These are phyloP conservation scores for Macroteleia sp. DNA, from an alignment of 2,888 invertebrate species.

Conservation along the genomic window DNA sequence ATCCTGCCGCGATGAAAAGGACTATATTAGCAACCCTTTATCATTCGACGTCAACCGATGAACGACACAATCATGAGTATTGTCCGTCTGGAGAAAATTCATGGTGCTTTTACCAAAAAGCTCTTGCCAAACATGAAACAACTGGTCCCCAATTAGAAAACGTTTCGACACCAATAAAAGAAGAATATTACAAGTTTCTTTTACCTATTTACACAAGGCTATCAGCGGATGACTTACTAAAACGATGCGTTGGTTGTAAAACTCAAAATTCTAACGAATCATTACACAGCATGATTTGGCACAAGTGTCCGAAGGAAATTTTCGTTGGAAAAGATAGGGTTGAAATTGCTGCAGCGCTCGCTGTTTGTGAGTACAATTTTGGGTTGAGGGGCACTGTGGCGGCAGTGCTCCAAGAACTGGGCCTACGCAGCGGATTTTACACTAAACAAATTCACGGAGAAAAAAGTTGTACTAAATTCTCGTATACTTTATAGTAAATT, in stretches of 20 bases:
- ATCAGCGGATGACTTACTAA: slow-evolving; percentile 14
- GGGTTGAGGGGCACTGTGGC: slow-evolving; percentile 7
- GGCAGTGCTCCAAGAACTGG: slow-evolving; percentile 4
- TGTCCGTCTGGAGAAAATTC: slow-evolving; percentile 33
- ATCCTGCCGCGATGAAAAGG: background rate
- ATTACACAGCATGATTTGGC: slow-evolving; percentile 50
- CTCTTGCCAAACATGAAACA: background rate
- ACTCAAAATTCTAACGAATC: slow-evolving; percentile 58
- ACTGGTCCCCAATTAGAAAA: background rate
- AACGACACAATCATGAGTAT: slow-evolving; percentile 15
- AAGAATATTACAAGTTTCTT: slow-evolving; percentile 1
- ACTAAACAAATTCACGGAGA: slow-evolving; percentile 4
- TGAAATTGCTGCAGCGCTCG: slow-evolving; percentile 18
- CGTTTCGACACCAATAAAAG: slow-evolving; percentile 14
- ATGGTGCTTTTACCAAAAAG: slow-evolving; percentile 42
- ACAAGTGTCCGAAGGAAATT: slow-evolving; percentile 41
- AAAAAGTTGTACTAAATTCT: too few relatives aligned
- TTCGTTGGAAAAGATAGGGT: slow-evolving; percentile 20
- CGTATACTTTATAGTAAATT: too few relatives aligned
- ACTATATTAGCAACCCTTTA: background rate
- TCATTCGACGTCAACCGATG: slow-evolving; percentile 14
- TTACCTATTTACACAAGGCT: slow-evolving; percentile 14
- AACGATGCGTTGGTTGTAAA: slow-evolving; percentile 30
- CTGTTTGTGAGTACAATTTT: slow-evolving; percentile 23
- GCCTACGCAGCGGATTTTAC: background rate